These are phyloP conservation scores for Propithecus deckenii DNA, from an alignment of 2,797 vertebrate species.

Conservation along the genomic window DNA sequence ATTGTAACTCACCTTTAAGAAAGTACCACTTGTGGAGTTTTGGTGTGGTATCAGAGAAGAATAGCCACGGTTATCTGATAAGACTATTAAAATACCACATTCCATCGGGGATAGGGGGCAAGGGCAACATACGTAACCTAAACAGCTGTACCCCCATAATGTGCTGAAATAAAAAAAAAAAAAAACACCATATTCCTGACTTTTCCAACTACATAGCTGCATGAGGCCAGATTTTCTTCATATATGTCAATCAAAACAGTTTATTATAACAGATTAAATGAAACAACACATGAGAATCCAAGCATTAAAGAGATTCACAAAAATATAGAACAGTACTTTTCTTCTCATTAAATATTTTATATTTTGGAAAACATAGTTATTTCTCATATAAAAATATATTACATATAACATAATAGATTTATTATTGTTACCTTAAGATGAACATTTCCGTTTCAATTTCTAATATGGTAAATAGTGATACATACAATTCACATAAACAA, in stretches of 20 bases:
- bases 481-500: neutral
- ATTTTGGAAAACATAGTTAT: neutral
- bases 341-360: neutral
- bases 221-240: slow-evolving; percentile 25
- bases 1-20: neutral
- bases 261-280: neutral
- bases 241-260: neutral
- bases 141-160: too few species aligned
- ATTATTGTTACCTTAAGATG: neutral
- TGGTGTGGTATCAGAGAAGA: neutral
- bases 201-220: neutral
- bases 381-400: neutral
- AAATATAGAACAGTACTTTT: neutral
- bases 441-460: slow-evolving; percentile 20
- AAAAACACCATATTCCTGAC: neutral
- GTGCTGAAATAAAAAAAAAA: too few species aligned
- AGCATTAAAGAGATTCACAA: neutral
- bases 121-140: too few species aligned
- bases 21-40: neutral
- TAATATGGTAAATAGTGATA: neutral
- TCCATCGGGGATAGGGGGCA: neutral
- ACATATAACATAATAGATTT: neutral
- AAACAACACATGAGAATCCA: neutral
- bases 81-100: neutral
- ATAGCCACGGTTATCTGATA: neutral